phyloP scores from a whole-genome alignment of 2,797 vertebrate species.

The Macropodus opercularis region DNA sequence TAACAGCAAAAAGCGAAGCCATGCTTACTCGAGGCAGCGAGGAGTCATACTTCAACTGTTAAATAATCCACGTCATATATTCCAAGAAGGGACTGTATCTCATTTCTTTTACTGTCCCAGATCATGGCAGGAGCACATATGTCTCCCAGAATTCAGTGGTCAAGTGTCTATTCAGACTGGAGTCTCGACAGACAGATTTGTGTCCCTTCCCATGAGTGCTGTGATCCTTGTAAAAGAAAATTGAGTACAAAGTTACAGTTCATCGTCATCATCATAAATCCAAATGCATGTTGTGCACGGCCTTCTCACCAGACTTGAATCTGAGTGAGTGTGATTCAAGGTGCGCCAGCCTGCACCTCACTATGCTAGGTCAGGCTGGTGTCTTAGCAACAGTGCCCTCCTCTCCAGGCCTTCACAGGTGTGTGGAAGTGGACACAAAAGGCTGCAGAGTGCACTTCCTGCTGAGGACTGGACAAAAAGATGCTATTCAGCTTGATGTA shows the following conservation, averaged over 20 bases:
- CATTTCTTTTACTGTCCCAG: not conserved
- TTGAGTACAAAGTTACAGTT: not conserved
- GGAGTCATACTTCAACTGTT: no score
- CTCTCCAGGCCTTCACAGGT: slow-evolving; percentile 19
- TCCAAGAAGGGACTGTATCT: not conserved
- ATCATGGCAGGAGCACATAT: slow-evolving; percentile 30
- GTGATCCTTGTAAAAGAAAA: not conserved
- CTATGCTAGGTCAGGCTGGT: slow-evolving; percentile 12
- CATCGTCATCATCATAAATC: not conserved
- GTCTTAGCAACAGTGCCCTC: slow-evolving; percentile 30
- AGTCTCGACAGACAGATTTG: slow-evolving; percentile 42
- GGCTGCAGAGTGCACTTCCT: slow-evolving; percentile 29
- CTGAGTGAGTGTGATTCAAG: slow-evolving; percentile 2
- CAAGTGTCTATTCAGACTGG: slow-evolving; percentile 33
- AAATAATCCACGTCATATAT: not conserved
- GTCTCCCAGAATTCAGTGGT: slow-evolving; percentile 41
- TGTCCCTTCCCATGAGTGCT: slow-evolving; percentile 36
- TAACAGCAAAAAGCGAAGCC: slow-evolving; percentile 11
- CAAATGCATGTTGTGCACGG: slow-evolving; percentile 19
- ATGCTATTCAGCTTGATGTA: not conserved
- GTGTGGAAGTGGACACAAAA: slow-evolving; percentile 28
- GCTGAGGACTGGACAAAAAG: slow-evolving; percentile 16
- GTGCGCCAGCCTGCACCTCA: slow-evolving; percentile 30
- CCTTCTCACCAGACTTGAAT: slow-evolving; percentile 24
- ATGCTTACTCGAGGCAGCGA: not conserved